Evolutionary conservation across 2,888 invertebrate genomes (phyloP).

Genomic region (Drosophila austrosaltans): DNA sequence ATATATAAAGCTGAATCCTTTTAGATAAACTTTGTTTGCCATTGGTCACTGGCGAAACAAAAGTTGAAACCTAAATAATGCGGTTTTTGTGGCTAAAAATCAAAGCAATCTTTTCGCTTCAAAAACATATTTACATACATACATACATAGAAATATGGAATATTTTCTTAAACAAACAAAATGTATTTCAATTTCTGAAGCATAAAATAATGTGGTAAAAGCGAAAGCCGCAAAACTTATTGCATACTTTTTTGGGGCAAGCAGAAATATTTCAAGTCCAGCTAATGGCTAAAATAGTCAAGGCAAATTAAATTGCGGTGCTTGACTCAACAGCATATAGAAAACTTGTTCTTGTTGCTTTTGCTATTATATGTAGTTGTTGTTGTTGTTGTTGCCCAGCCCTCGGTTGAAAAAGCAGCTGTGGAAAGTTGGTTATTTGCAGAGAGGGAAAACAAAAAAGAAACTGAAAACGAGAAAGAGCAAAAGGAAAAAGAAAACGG

Average conservation of each 20-base stretch:
- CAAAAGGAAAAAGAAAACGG: too few relatives aligned
- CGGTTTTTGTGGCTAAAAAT: slow-evolving; percentile 62
- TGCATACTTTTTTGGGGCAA: slow-evolving; percentile 29
- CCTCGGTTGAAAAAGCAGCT: neutral
- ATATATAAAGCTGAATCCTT: slow-evolving; percentile 7
- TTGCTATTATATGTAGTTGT: neutral
- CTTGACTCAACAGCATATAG: slow-evolving; percentile 49
- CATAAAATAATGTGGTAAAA: slow-evolving; percentile 64
- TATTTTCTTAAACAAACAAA: slow-evolving; percentile 44
- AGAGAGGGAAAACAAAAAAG: neutral
- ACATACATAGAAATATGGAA: neutral
- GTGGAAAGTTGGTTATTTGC: neutral
- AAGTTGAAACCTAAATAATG: slow-evolving; percentile 68
- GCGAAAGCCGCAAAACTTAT: slow-evolving; percentile 60
- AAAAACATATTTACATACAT: slow-evolving; percentile 31
- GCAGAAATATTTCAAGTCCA: slow-evolving; percentile 18
- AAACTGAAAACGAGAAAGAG: neutral
- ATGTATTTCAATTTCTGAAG: slow-evolving; percentile 63
- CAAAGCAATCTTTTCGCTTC: slow-evolving; percentile 54
- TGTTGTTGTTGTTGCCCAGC: neutral
- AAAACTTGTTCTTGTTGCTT: slow-evolving; percentile 31
- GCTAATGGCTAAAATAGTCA: slow-evolving; percentile 46
- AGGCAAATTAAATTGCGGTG: slow-evolving; percentile 58
- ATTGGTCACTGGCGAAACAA: slow-evolving; percentile 40
- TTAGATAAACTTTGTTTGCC: slow-evolving; percentile 32